Conservation (phyloP, 2,797 vertebrate species). For the Karalla daura region DNA sequence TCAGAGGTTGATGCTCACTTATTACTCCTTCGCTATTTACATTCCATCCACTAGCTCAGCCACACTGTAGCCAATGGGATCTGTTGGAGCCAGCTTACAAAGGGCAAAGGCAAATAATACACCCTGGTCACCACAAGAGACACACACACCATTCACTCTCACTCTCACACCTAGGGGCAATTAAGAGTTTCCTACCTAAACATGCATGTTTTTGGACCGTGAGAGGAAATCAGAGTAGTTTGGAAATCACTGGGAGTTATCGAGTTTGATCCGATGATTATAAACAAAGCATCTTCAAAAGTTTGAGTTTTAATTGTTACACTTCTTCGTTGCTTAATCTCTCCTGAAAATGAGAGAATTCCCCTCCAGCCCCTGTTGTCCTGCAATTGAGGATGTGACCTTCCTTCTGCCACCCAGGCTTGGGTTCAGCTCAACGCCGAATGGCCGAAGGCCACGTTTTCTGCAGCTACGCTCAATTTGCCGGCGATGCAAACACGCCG, state of each 20-base stretch:
- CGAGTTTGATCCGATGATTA: no score
- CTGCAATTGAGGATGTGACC: constrained; percentile 14
- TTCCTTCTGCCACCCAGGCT: constrained; percentile 13
- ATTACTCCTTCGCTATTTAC: not conserved
- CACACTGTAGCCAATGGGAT: no score
- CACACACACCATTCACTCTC: no score
- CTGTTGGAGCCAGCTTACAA: no score
- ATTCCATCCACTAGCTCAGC: no score
- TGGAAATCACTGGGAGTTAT: no score
- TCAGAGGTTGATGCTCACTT: not conserved
- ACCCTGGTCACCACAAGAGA: no score
- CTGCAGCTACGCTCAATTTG: constrained; percentile 50
- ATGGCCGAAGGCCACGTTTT: constrained; percentile 35
- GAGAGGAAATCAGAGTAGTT: no score
- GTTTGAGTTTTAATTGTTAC: not conserved
- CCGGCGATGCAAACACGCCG: constrained; percentile 53
- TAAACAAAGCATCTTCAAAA: not conserved
- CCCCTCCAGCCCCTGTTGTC: not conserved
- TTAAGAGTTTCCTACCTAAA: no score
- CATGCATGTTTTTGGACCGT: no score
- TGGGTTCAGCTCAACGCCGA: constrained; percentile 3
- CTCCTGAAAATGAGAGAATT: not conserved
- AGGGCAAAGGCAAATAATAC: no score
- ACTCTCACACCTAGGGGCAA: no score
- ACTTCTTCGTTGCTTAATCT: not conserved